A percentile compares a stretch with the other conserved stretches of the same genome.
These are phyloP conservation scores for Sardinella longiceps DNA, from an alignment of 2,797 vertebrate genomes.

Conservation along the genomic window DNA sequence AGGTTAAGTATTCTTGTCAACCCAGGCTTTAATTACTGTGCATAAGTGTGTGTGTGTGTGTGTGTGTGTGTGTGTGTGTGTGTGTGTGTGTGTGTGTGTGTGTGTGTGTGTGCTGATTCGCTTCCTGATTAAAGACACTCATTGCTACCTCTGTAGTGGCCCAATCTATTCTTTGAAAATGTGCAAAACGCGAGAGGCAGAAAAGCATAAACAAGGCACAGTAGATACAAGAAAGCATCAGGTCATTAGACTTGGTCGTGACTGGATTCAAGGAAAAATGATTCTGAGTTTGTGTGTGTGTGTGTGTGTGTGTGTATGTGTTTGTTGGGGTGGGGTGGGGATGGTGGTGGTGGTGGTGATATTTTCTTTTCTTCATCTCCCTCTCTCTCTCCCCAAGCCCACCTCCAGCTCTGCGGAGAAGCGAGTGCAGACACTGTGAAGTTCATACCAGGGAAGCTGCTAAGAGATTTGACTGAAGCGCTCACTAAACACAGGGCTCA, in stretches of 20 bases:
- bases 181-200: background rate
- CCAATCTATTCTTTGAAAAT: constrained; percentile 45
- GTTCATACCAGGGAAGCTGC: background rate
- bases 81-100: background rate
- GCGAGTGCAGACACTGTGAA: background rate
- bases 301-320: too few relatives aligned
- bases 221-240: background rate
- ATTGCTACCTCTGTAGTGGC: constrained; percentile 50
- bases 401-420: background rate
- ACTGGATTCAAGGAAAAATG: background rate
- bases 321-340: background rate
- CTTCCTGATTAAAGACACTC: constrained; percentile 61
- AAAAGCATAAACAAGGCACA: background rate
- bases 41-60: background rate
- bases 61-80: background rate
- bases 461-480: background rate
- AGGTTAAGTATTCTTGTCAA: background rate
- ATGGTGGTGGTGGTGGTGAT: background rate
- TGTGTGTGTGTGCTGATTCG: constrained; percentile 28
- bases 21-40: constrained; percentile 4
- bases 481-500: background rate
- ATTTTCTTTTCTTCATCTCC: constrained; percentile 28
- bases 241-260: background rate
- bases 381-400: background rate
- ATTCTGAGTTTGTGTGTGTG: background rate